Base-by-base conservation (phyloP, 2,888 invertebrate species). In the Meloe dianella region DNA sequence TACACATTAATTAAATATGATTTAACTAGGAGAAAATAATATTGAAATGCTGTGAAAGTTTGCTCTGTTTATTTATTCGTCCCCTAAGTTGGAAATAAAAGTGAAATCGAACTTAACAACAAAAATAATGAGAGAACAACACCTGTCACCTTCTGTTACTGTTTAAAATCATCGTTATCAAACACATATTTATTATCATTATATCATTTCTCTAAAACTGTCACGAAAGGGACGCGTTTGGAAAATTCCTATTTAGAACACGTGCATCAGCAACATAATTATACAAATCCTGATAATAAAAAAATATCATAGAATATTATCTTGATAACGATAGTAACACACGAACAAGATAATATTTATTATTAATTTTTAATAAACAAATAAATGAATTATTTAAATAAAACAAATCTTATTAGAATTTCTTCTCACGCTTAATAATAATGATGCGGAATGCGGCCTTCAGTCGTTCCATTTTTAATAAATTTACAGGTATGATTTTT, bases 361-460 rank as follows among this genome's bases (percentile, higher is more conserved):
- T 41, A 41, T n/a, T n/a, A 41, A 17, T 17, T 32, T 41, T 41
- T 41, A 41, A 41, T 41, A 41, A 41, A 51, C n/a, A 22, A 51
- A 47, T 9, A 47, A 17, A 47, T 47, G 20, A 20, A 47, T 6
- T 5, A 47, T 20, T 20, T 17, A 47, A 47, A 47, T 10, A 51
- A n/a, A 41, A 12, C 41, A 32, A 10, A 17, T 54, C 24, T 24
- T 22, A 54, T 12, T 54, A 22, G 24, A 54, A 54, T 24, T 54
- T 22, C 54, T 54, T 54, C 54, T 54, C 54, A 54, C 54, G 54
- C 24, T 54, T 7, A 24, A 24, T 41, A 17, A 17, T 12, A 3
- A 32, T n/a, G 17, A 47, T 10, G 47, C 6, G 54, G 54, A 54
- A 54, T 54, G 54, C 24, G 54, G 54, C 54, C 54, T 54, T 54